Evolutionary conservation across 2,888 invertebrate genomes (phyloP), one percentile per base, ranked within the genome.

Genomic region (Andricus curvator): DNA sequence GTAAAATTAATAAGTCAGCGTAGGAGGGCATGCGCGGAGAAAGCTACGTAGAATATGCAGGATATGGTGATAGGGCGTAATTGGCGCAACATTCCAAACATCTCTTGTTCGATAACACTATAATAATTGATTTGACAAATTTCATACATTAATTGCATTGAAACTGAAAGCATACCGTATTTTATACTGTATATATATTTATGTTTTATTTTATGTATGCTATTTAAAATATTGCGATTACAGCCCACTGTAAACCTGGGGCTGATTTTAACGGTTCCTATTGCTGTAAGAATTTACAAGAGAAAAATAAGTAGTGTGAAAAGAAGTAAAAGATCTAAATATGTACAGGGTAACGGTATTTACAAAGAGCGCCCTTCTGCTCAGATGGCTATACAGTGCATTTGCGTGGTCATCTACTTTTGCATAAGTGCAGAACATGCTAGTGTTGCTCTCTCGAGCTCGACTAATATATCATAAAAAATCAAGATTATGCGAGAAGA

Each of bases 391-490:
- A 33, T 74, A 74, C 48, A 74, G 74, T 74, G 74, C 74, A 51
- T 37, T 74, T 74, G 74, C 74, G 56, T 22, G 20, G 56, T 74
- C 74, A 74, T 74, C 74, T 74, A 74, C 74, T 56, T 74, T 74
- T 60, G 41, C 56, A 33, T 56, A 56, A 74, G 74, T 74, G 74
- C 74, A 74, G 25, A 74, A 56, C 74, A 74, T 74, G 74, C 74
- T 74, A 33, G 51, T 74, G 56, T 13, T 37, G n/a, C 56, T 74
- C 74, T 56, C 22, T 74, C 37, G 68, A 48, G 17, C 25, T 33
- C n/a, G n/a, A 56, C 11, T 56, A 60, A 51, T 74, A 56, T 15
- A 56, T 74, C n/a, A 9, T 48, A 22, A 68, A 4, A 68, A 41
- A 20, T 48, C 9, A 48, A 20, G 48, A 68, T 41, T 48, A 25